Percentiles rank a stretch among this genome's conserved stretches.
phyloP scores from a whole-genome alignment of 1,140 invertebrate species.

The Plutomurus gul region DNA sequence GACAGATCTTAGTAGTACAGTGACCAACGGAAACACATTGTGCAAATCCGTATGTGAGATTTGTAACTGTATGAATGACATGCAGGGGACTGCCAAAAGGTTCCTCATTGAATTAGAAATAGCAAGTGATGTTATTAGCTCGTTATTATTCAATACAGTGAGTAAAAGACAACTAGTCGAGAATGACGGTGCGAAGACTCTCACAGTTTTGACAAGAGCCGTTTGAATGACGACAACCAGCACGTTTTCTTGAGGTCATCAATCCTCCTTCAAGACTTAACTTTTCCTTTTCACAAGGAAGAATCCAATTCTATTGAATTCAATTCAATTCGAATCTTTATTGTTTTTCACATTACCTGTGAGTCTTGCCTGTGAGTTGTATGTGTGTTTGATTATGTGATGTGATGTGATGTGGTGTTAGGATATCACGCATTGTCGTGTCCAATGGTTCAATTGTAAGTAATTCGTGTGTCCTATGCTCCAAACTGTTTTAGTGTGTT shows the following conservation, averaged over 20 bases:
- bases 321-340: not conserved
- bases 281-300: conserved; percentile 23
- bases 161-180: no score
- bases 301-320: conserved; percentile 9
- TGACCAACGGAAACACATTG: no score
- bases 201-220: not conserved
- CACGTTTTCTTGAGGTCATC: conserved; percentile 8
- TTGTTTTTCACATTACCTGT: no score
- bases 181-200: conserved; percentile 2
- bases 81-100: no score
- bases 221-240: not conserved
- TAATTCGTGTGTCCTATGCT: not conserved
- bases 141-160: not conserved
- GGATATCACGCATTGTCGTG: conserved; percentile 14
- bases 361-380: no score
- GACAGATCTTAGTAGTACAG: no score
- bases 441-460: not conserved
- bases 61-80: no score
- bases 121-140: no score
- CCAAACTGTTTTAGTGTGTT: not conserved
- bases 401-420: not conserved
- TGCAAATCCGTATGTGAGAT: no score
- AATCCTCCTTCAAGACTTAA: conserved; percentile 23
- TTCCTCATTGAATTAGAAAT: no score
- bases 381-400: not conserved